These are phyloP conservation scores for Onthophagus sagittarius DNA, from an alignment of 2,888 invertebrate genomes.

Conservation along the genomic window DNA sequence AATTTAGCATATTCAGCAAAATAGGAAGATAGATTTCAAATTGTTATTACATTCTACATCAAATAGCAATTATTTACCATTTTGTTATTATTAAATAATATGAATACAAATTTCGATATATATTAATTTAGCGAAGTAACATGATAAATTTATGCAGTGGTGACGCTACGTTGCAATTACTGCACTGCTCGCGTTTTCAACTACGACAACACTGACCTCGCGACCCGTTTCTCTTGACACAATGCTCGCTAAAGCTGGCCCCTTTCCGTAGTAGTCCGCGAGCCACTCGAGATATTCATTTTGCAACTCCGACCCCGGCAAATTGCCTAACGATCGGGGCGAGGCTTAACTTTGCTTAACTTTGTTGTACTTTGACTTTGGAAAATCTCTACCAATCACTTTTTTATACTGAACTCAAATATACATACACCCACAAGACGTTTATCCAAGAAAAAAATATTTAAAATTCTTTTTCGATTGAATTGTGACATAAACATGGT, in stretches of 20 bases:
- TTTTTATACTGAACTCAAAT: neutral
- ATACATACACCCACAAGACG: too few relatives aligned
- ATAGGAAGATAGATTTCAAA: too few relatives aligned
- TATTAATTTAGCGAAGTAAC: neutral
- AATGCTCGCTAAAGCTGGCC: neutral
- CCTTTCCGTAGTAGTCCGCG: neutral
- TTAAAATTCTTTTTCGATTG: neutral
- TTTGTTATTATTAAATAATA: too few relatives aligned
- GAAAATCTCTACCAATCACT: too few relatives aligned
- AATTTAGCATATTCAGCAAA: too few relatives aligned
- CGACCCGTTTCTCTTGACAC: neutral
- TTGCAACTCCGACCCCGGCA: neutral
- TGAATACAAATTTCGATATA: too few relatives aligned
- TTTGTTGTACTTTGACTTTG: neutral
- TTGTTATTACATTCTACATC: too few relatives aligned
- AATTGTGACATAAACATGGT: neutral
- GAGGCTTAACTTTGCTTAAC: neutral
- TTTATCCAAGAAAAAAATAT: neutral
- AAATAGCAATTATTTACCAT: too few relatives aligned
- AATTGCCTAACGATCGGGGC: neutral
- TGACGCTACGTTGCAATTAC: neutral
- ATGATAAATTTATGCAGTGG: neutral
- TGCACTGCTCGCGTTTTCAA: neutral
- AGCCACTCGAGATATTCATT: neutral
- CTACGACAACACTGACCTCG: neutral